Base-by-base conservation (phyloP, 2,888 invertebrate species). In the Sesamia inferens region DNA sequence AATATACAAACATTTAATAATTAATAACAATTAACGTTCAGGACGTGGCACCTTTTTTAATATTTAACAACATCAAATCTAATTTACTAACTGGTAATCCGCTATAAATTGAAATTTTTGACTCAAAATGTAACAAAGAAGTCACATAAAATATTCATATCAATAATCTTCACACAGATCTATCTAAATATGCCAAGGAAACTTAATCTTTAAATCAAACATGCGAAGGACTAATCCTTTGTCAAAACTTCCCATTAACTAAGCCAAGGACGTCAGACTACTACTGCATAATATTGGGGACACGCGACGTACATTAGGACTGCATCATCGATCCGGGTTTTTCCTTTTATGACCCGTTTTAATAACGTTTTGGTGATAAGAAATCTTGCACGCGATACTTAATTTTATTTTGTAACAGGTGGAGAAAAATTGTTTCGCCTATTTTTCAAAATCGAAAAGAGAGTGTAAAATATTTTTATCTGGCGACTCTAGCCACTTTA, bases 281-380 rank as follows among this genome's bases (percentile, higher is more conserved):
- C 68, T 77, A 82, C 77, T 73, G 85, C 81, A 87, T 83, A 75
- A 81, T 72, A 80, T 81, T 72, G 74, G 76, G 78, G 79, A 85
- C 93, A 92, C 90, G 91, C 91, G 87, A 93, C 87, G 78, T 86
- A 88, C 89, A 89, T 81, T 75, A 85, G 75, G 68, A 78, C 69
- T 81, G 82, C 87, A 91, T 82, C 88, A 90, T 90, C 86, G 85
- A 63, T 63, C 66, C 57, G 79, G 81, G 76, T 82, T 87, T 68
- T 85, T 78, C 83, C 83, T 71, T 81, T 72, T 73, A 62, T 11
- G 63, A 76, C 70, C 65, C 62, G n/a, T 71, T 77, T 70, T 54
- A 51, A 24, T 59, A 44, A 4, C 13, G 6, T 39, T 47, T 62
- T 74, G 47, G 42, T 69, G 42, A 55, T 48, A 61, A 48, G 10